These are phyloP conservation scores for Leucoraja ocellata DNA, from an alignment of 2,797 vertebrate species.

Conservation along the genomic window DNA sequence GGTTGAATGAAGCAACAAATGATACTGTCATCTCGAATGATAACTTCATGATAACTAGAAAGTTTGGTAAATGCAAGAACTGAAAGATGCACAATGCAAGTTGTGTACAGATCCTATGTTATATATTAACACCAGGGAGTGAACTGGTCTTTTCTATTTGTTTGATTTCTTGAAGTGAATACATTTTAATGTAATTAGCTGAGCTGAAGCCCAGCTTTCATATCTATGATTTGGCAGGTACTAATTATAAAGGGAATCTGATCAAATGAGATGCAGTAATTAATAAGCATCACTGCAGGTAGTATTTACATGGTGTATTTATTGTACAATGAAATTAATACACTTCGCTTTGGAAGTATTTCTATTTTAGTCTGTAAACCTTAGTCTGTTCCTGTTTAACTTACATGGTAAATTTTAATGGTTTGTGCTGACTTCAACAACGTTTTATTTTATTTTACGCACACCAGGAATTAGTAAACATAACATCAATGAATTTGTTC, in stretches of 20 bases:
- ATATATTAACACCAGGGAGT: background rate
- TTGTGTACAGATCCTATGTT: background rate
- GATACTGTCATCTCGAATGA: background rate
- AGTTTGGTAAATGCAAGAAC: background rate
- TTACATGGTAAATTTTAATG: background rate
- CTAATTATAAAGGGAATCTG: conserved; percentile 61
- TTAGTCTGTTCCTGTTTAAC: background rate
- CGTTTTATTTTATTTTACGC: background rate
- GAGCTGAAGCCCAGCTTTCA: conserved; percentile 61
- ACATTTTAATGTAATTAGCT: conserved; percentile 65
- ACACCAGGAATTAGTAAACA: background rate
- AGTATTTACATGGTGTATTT: background rate
- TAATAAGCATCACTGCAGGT: conserved; percentile 45
- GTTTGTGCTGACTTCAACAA: background rate
- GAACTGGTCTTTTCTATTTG: conserved; percentile 38
- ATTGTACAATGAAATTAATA: conserved; percentile 3
- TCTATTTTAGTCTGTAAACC: background rate
- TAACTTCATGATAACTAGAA: conserved; percentile 17
- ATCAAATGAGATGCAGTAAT: conserved; percentile 57
- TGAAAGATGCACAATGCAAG: background rate
- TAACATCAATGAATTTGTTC: background rate
- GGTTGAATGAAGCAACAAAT: background rate
- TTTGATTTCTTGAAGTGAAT: conserved; percentile 60
- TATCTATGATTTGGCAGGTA: conserved; percentile 64
- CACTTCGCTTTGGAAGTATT: background rate